phyloP scores from a whole-genome alignment of 2,888 invertebrate genomes.

The Drosophila antonietae region DNA sequence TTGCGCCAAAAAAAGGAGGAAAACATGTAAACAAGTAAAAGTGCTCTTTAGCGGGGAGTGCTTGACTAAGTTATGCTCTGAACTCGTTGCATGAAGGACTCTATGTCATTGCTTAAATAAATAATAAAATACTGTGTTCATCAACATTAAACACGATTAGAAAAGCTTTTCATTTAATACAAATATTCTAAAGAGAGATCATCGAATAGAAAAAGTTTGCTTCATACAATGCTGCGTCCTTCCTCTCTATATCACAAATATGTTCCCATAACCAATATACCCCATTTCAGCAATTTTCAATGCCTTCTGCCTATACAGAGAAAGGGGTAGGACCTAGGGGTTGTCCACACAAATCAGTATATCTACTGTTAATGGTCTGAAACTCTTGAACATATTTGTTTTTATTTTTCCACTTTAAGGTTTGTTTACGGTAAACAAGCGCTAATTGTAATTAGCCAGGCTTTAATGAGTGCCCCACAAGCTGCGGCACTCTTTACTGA shows the following conservation, averaged over 20 bases:
- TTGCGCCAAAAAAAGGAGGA: conserved; percentile 31
- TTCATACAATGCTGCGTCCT: neutral
- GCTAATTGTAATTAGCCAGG: conserved; percentile 70
- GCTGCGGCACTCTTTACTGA: conserved; percentile 20
- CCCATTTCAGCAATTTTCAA: neutral
- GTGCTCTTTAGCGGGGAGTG: neutral
- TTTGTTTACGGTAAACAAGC: conserved; percentile 65
- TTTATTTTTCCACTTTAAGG: conserved; percentile 9
- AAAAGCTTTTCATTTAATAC: too few relatives aligned
- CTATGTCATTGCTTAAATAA: neutral
- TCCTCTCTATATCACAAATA: neutral
- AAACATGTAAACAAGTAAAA: conserved; percentile 10
- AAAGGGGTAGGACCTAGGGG: conserved; percentile 7
- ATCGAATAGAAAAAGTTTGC: too few relatives aligned
- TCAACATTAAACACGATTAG: too few relatives aligned
- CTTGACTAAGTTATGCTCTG: neutral
- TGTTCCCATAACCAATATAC: neutral
- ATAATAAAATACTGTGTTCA: too few relatives aligned
- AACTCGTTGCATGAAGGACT: neutral
- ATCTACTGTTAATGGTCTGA: conserved; percentile 28
- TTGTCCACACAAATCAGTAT: conserved; percentile 11
- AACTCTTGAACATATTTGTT: conserved; percentile 37
- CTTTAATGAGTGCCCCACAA: conserved; percentile 43
- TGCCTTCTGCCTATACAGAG: neutral
- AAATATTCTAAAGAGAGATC: too few relatives aligned